phyloP scores from a whole-genome alignment of 30 jellyfish, hydroid and myxozoan genomes.

The Nemopilema nomurai region DNA sequence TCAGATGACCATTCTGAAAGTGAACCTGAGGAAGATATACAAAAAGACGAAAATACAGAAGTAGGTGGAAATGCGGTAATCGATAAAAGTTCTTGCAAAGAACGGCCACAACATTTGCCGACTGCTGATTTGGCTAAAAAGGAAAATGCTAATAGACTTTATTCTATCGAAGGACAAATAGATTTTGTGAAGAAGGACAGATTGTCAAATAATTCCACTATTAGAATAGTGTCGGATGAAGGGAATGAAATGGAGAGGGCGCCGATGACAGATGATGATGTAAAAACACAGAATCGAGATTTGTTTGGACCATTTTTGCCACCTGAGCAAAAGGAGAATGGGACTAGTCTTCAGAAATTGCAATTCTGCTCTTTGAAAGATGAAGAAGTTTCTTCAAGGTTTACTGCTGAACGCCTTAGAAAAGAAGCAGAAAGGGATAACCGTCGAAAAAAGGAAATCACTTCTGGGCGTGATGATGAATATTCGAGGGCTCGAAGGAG shows the following conservation, averaged over 20 bases:
- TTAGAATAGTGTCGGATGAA: too few species aligned
- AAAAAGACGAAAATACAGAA: background rate
- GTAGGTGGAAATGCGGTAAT: too few species aligned
- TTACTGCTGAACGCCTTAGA: background rate
- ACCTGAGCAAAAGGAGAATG: background rate
- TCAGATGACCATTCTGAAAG: slow-evolving; percentile 44
- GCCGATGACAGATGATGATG: background rate
- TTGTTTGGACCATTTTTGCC: background rate
- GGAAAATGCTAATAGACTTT: background rate
- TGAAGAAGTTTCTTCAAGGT: background rate
- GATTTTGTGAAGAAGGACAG: too few species aligned
- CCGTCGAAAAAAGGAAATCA: background rate
- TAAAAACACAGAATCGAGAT: background rate
- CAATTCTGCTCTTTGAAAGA: background rate
- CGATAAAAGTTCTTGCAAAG: background rate
- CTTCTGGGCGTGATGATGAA: background rate
- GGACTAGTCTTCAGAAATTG: background rate
- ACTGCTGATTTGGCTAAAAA: too few species aligned
- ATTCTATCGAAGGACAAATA: background rate
- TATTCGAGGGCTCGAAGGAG: background rate
- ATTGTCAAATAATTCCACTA: too few species aligned
- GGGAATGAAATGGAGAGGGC: too few species aligned
- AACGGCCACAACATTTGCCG: background rate
- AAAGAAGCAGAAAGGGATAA: background rate
- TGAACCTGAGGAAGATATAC: slow-evolving; percentile 11